Evolutionary conservation across 2,797 vertebrate species (phyloP), one percentile per base, ranked within the genome.

Genomic region (Spondyliosoma cantharus): DNA sequence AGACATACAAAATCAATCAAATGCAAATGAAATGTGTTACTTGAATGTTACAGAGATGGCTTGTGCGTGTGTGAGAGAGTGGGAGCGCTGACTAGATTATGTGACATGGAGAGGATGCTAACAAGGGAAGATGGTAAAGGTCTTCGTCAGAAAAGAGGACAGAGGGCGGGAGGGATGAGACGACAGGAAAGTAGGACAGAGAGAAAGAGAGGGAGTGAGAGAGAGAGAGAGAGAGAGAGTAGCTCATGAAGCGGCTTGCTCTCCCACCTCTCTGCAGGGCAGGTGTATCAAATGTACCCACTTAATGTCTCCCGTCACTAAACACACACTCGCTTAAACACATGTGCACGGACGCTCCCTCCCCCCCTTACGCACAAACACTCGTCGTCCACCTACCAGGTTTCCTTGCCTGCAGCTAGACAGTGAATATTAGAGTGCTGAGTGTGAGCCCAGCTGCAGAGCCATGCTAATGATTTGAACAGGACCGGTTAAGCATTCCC

Each of bases 401-500:
- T 77, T 87, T 25, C 69, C 45, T 74, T 32, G 84, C 86, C 84
- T 76, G 73, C 73, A 90, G 82, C 79, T 15, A 78, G 62, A 83
- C 74, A 70, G 54, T 57, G 53, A 62, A 60, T 62, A 72, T 81
- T 78, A 80, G 27, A 83, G 72, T 15, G 74, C 37, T 56, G 84
- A 77, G 60, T 66, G 19, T 63, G 71, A 86, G 77, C 74, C 58
- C 64, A 70, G 86, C 72, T 85, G 74, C 87, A 72, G 79, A 80
- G 80, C 71, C 69, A 70, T 73, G 87, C 70, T 80, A 79, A 85
- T 87, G 73, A 84, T 85, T 62, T 67, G 70, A 86, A 86, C 81
- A 76, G 70, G 52, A 87, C 50, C 22, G 46, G 72, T 92, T 87
- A 86, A 83, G 79, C 81, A 89, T 93, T 93, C 91, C 81, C 89